Evolutionary conservation across 2,113 vertebrate species (phyloP).

Genomic region (Caretta caretta): DNA sequence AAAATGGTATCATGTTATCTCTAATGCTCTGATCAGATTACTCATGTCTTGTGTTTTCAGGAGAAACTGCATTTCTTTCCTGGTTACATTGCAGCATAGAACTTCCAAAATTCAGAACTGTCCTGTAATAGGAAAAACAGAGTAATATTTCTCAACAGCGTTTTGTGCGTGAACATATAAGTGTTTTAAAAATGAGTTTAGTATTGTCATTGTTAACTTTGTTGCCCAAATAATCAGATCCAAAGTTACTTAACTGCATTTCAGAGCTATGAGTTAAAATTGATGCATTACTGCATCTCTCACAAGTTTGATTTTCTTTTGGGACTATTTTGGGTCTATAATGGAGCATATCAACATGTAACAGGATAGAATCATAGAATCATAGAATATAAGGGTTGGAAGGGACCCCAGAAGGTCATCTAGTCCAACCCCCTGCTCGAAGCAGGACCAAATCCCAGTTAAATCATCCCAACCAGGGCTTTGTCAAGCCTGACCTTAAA

Average conservation of each 20-base stretch:
- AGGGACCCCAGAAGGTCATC: too few species aligned
- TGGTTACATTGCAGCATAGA: background rate
- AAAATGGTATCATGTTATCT: background rate
- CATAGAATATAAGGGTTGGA: too few species aligned
- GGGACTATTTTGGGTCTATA: conserved; percentile 42
- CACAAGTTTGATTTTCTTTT: conserved; percentile 51
- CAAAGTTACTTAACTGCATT: background rate
- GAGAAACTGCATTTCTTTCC: conserved; percentile 11
- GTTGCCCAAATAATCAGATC: background rate
- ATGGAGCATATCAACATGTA: background rate
- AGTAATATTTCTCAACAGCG: background rate
- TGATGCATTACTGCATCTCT: conserved; percentile 60
- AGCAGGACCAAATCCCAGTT: too few species aligned
- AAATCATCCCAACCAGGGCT: too few species aligned
- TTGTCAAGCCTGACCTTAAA: too few species aligned
- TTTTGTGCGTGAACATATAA: background rate
- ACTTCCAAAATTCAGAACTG: conserved; percentile 12
- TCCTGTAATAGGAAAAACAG: conserved; percentile 28
- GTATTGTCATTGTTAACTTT: conserved; percentile 5
- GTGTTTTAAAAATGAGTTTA: conserved; percentile 53
- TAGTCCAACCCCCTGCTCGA: too few species aligned
- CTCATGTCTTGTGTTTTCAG: conserved; percentile 23
- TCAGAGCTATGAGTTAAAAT: conserved; percentile 38
- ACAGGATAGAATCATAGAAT: too few species aligned
- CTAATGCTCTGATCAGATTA: conserved; percentile 31